A percentile compares a stretch with the other conserved stretches of the same genome.
These are phyloP conservation scores for Heteromyza rotundicornis DNA, from an alignment of 2,888 invertebrate genomes.

Conservation along the genomic window DNA sequence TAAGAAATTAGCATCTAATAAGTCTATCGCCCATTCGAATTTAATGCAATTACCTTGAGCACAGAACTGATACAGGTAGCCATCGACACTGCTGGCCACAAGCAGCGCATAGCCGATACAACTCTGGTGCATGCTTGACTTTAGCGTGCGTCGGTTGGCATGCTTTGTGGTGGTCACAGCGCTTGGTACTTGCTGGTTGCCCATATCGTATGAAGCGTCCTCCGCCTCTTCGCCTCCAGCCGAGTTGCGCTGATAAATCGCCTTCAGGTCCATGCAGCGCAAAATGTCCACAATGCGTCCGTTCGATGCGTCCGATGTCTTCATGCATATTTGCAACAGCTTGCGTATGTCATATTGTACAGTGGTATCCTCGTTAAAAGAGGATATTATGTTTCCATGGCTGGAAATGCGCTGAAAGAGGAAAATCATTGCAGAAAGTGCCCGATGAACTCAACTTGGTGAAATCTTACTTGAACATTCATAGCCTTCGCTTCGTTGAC, in stretches of 20 bases:
- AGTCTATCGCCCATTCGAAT: too few species aligned
- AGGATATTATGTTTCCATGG: constrained; percentile 34
- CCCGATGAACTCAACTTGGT: constrained; percentile 7
- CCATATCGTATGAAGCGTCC: constrained; percentile 54
- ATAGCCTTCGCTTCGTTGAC: constrained; percentile 60
- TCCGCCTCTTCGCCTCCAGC: constrained; percentile 35
- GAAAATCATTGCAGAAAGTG: neutral
- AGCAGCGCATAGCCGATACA: constrained; percentile 65
- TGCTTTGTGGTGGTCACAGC: constrained; percentile 50
- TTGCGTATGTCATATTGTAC: constrained; percentile 59
- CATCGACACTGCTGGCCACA: constrained; percentile 68
- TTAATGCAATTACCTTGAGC: constrained; percentile 56
- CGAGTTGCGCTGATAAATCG: constrained; percentile 56
- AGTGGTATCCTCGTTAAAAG: constrained; percentile 44
- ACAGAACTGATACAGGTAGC: constrained; percentile 75
- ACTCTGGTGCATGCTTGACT: constrained; percentile 66
- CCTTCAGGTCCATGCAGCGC: constrained; percentile 59
- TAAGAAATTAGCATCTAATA: neutral
- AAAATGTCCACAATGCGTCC: constrained; percentile 57
- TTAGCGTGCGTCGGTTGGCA: constrained; percentile 58
- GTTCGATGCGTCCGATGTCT: constrained; percentile 51
- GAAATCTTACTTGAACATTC: constrained; percentile 55
- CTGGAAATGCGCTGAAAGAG: constrained; percentile 45
- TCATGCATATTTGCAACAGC: constrained; percentile 57
- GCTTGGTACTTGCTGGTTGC: constrained; percentile 55